A percentile compares a stretch with the other conserved stretches of the same genome.
These are phyloP conservation scores for Neodon shergylaensis DNA, from an alignment of 2,113 vertebrate genomes.

Conservation along the genomic window DNA sequence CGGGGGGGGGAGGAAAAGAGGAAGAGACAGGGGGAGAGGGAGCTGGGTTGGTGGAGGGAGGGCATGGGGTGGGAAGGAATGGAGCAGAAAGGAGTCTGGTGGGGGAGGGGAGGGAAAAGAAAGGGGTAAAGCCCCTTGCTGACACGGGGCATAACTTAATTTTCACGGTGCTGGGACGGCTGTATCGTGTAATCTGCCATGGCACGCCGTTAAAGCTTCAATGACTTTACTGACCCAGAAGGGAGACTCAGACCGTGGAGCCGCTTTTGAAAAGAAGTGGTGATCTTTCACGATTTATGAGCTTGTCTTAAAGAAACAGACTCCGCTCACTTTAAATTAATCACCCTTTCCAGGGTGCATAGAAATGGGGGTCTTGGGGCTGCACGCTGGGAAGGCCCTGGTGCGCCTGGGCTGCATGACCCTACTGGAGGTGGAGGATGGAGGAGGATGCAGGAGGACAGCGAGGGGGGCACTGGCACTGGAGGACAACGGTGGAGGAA, in stretches of 20 bases:
- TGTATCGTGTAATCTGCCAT: slow-evolving; percentile 99
- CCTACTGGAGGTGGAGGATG: not conserved
- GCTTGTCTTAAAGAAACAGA: slow-evolving; percentile 97
- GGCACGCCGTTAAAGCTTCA: slow-evolving; percentile 99
- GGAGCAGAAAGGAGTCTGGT: not conserved
- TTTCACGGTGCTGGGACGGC: slow-evolving; percentile 99
- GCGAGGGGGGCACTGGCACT: slow-evolving; percentile 64
- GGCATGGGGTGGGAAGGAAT: not conserved
- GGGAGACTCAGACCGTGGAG: slow-evolving; percentile 95
- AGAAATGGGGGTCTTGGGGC: slow-evolving; percentile 86
- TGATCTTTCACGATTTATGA: slow-evolving; percentile 98
- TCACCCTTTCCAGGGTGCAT: slow-evolving; percentile 90
- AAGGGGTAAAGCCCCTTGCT: slow-evolving; percentile 89
- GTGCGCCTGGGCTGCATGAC: not conserved
- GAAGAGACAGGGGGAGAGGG: slow-evolving; percentile 69
- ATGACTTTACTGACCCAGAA: slow-evolving; percentile 99
- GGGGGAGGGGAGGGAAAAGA: slow-evolving; percentile 54
- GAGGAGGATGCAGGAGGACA: not conserved
- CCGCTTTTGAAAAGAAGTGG: slow-evolving; percentile 95
- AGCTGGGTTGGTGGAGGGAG: not conserved
- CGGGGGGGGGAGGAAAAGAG: slow-evolving; percentile 3
- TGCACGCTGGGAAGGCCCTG: slow-evolving; percentile 79
- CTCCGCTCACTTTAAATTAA: slow-evolving; percentile 95
- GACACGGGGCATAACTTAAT: slow-evolving; percentile 99
- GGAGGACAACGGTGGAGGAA: not conserved